phyloP scores from a whole-genome alignment of 2,113 vertebrate genomes.

The Glareola pratincola region DNA sequence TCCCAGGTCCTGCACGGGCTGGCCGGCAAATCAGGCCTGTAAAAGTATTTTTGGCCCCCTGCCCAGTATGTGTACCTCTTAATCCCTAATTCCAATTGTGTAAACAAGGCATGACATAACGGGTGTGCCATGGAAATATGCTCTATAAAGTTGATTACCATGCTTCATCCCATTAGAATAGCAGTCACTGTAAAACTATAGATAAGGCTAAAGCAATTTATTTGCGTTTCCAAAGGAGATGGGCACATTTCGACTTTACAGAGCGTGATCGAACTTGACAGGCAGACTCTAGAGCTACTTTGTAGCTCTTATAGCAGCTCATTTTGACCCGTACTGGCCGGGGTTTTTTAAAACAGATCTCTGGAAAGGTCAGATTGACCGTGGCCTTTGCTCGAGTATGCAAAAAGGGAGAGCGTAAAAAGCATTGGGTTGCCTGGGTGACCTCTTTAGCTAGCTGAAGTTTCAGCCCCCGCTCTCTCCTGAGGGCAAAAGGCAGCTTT shows the following conservation, averaged over 20 bases:
- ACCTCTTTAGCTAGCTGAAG: neutral
- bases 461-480: neutral
- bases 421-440: neutral
- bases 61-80: conserved; percentile 61
- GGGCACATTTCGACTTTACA: conserved; percentile 16
- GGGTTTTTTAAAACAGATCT: conserved; percentile 11
- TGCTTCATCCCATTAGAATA: conserved; percentile 54
- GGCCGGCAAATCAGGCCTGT: conserved; percentile 22
- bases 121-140: conserved; percentile 61
- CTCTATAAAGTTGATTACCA: conserved; percentile 66
- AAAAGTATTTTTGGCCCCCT: conserved; percentile 58
- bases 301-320: neutral
- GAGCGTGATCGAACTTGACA: conserved; percentile 43
- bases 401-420: neutral
- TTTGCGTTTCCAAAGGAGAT: conserved; percentile 37
- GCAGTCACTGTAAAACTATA: conserved; percentile 36
- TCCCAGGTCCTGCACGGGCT: neutral
- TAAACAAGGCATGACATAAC: conserved; percentile 71
- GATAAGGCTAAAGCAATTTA: conserved; percentile 65
- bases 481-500: neutral
- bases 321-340: neutral
- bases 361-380: neutral
- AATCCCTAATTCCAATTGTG: conserved; percentile 64
- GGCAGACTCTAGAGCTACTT: neutral
- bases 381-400: neutral